These are phyloP conservation scores for Amphimallon solstitiale DNA, from an alignment of 2,888 invertebrate genomes.

Conservation along the genomic window DNA sequence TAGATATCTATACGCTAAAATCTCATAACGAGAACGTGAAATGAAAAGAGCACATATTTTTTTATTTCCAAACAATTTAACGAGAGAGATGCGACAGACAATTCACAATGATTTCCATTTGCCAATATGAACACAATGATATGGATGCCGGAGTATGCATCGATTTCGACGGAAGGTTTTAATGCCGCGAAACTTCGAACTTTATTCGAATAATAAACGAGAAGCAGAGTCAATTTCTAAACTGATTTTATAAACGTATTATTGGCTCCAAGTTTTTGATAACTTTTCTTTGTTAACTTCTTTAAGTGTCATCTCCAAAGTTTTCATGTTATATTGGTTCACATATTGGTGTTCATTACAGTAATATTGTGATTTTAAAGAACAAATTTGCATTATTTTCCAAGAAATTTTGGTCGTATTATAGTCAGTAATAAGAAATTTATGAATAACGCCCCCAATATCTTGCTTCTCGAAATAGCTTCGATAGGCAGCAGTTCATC, in stretches of 20 bases:
- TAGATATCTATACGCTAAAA: no score
- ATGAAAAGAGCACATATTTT: background rate
- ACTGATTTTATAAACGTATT: conserved; percentile 23
- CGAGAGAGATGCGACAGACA: background rate
- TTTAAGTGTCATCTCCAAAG: conserved; percentile 16
- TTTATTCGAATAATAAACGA: conserved; percentile 27
- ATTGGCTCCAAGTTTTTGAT: conserved; percentile 14
- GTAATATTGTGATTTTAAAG: no score
- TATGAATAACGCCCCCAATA: no score
- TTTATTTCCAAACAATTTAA: background rate
- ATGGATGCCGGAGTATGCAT: conserved; percentile 15
- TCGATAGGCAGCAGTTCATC: no score
- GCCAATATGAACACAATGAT: conserved; percentile 25
- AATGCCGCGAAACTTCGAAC: conserved; percentile 19
- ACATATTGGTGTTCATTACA: conserved; percentile 7
- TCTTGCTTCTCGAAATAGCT: no score
- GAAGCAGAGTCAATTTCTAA: conserved; percentile 24
- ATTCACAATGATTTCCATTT: conserved; percentile 25
- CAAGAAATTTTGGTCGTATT: no score
- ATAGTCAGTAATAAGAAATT: no score
- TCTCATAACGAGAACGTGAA: background rate
- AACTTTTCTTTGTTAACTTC: conserved; percentile 15
- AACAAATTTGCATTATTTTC: no score
- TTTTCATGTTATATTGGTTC: conserved; percentile 1
- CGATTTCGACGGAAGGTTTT: conserved; percentile 19